Evolutionary conservation across 2,888 invertebrate genomes (phyloP), one percentile per base, ranked within the genome.

Genomic region (Agrochola macilenta): DNA sequence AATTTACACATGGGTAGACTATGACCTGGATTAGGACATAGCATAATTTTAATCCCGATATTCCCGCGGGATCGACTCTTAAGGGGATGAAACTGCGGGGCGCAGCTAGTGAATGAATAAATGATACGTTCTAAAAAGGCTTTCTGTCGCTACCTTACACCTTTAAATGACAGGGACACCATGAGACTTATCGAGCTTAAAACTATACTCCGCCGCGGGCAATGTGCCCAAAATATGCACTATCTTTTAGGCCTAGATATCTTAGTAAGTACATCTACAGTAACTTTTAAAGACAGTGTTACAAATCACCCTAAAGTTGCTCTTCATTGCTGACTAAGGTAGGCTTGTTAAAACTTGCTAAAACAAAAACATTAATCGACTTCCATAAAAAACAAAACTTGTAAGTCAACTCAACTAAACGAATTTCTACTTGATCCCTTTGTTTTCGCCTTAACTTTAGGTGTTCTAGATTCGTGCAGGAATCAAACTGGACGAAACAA

Each of bases 371-470:
- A 73, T 70, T 69, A 87, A 73, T 79, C 26, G 87, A 63, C 49
- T 72, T 74, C 61, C 65, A 87, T 72, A 78, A 87, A 82, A 83
- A 82, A 85, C 46, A 54, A n/a, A 72, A 60, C 79, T 69, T 74
- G 70, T 46, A 69, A 72, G 65, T 63, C 52, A 60, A 74, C 61
- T 76, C 73, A 58, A 64, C 68, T 69, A 72, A 78, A 78, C 70
- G 74, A 86, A 86, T 66, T 84, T 61, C 52, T 39, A 49, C 39
- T 70, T 66, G 64, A 83, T 84, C 57, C 69, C 58, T 76, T 80
- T 80, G 87, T 87, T 80, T 85, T 77, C 61, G 63, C 30, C 60
- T 79, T 63, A 77, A 79, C 76, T 86, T 86, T 76, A 76, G 76
- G 75, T 75, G 64, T 54, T 77, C 81, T 77, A 78, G 80, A 80